Conservation (phyloP, 2,797 vertebrate species). For the Pachyuromys duprasi region DNA sequence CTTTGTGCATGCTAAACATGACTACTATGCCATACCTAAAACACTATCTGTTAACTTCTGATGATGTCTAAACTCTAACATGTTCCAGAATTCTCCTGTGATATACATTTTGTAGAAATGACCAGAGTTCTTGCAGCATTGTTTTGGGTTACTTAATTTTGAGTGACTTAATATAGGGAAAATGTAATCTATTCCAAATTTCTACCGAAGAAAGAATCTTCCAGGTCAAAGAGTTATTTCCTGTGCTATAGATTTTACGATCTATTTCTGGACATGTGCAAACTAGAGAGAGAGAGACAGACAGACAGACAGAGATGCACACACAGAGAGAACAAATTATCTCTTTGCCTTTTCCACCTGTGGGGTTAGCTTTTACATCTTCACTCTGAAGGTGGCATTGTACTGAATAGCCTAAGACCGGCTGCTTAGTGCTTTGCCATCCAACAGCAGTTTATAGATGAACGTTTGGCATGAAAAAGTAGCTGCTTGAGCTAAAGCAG, state of each 20-base stretch:
- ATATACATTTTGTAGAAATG: background rate
- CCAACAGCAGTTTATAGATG: background rate
- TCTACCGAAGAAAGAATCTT: constrained; percentile 38
- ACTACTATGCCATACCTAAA: background rate
- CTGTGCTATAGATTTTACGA: background rate
- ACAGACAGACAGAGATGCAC: background rate
- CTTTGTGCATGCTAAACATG: background rate
- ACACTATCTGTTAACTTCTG: background rate
- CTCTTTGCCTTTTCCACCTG: background rate
- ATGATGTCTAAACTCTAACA: background rate
- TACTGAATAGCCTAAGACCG: background rate
- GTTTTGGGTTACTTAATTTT: constrained; percentile 24
- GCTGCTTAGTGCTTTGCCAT: background rate
- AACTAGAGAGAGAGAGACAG: background rate
- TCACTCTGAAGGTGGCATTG: background rate
- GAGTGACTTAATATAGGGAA: background rate
- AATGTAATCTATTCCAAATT: constrained; percentile 38
- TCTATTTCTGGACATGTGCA: background rate
- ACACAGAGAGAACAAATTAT: background rate
- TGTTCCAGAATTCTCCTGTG: constrained; percentile 23
- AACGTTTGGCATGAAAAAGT: background rate
- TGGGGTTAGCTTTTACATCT: background rate
- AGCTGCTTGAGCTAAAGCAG: background rate
- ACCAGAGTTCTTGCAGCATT: background rate
- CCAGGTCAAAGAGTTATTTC: background rate